Evolutionary conservation across 2,888 invertebrate genomes (phyloP), one percentile per base, ranked within the genome.

Genomic region (Lapara coniferarum): DNA sequence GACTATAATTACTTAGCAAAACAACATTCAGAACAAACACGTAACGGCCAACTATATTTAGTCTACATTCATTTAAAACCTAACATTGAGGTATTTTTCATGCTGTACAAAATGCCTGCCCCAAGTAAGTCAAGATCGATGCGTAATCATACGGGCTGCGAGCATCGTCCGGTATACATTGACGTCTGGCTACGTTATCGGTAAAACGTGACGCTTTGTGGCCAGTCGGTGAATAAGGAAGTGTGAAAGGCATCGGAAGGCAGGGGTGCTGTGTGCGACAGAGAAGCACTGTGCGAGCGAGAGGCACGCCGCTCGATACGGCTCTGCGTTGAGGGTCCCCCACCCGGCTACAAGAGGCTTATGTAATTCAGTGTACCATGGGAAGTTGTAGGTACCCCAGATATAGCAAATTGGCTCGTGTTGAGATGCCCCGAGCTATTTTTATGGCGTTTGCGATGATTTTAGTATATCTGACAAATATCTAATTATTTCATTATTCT

Each of bases 341-440:
- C 77, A 68, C 77, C 73, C 78, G 80, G 78, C 75, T 70, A 74
- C 68, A 67, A 73, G 74, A 72, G 72, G 74, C 79, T 85, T 85
- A 84, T 85, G 80, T 85, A 86, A 86, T 85, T 84, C 84, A 81
- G 78, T 77, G 73, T 77, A 83, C 79, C 77, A 81, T 80, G 81
- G 82, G 80, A 79, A 78, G 78, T 78, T 76, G 76, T 77, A 75
- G 82, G 82, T 81, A 83, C 79, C 80, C 78, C 76, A 77, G 63
- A 63, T 63, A 63, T 49, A 49, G 73, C 77, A 74, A 75, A 87
- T 88, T 86, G 86, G 81, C 82, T 78, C 77, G 76, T 80, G 81
- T 82, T 84, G 77, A 76, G 74, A 74, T 73, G 44, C 57, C 46
- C 53, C 49, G 51, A 68, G 19, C 46, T 63, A 63, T 63, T 63